Conservation (phyloP, 64 coral and sea anemone genomes). For the Orbicella faveolata region DNA sequence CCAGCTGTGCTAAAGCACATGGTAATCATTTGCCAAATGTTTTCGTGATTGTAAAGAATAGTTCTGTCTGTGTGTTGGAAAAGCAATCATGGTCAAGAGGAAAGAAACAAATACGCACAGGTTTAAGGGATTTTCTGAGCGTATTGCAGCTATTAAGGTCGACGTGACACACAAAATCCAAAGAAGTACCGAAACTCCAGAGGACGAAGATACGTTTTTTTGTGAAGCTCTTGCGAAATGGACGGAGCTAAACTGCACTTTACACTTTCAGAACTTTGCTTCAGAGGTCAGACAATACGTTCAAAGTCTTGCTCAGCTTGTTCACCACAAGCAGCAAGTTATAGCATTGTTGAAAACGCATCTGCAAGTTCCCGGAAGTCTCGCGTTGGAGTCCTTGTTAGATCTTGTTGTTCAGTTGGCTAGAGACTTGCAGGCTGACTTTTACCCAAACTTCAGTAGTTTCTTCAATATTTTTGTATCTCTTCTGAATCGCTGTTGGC, state of each 20-base stretch:
- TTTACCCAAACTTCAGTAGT: conserved; percentile 72
- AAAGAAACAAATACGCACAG: conserved; percentile 83
- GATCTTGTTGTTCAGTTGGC: conserved; percentile 86
- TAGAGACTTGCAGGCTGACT: conserved; percentile 84
- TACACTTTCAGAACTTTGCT: conserved; percentile 78
- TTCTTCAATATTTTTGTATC: conserved; percentile 77
- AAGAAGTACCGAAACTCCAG: conserved; percentile 61
- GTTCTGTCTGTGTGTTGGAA: not conserved
- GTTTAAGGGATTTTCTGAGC: conserved; percentile 89
- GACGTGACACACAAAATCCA: conserved; percentile 86
- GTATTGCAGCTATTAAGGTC: conserved; percentile 84
- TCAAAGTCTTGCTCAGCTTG: conserved; percentile 81
- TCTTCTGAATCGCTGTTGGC: conserved; percentile 44
- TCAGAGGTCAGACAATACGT: conserved; percentile 63
- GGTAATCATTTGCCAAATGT: not conserved
- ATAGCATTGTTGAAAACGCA: conserved; percentile 63
- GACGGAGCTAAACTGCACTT: conserved; percentile 89
- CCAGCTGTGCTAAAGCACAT: not conserved
- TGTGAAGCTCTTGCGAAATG: conserved; percentile 80
- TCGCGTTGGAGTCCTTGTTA: conserved; percentile 71
- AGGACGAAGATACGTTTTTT: conserved; percentile 92
- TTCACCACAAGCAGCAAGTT: conserved; percentile 76
- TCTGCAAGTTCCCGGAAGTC: conserved; percentile 45
- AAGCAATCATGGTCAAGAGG: conserved; percentile 50
- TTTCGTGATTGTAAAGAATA: not conserved